Evolutionary conservation across 2,888 invertebrate species (phyloP).

Genomic region (Drosophila pseudotalamancana): DNA sequence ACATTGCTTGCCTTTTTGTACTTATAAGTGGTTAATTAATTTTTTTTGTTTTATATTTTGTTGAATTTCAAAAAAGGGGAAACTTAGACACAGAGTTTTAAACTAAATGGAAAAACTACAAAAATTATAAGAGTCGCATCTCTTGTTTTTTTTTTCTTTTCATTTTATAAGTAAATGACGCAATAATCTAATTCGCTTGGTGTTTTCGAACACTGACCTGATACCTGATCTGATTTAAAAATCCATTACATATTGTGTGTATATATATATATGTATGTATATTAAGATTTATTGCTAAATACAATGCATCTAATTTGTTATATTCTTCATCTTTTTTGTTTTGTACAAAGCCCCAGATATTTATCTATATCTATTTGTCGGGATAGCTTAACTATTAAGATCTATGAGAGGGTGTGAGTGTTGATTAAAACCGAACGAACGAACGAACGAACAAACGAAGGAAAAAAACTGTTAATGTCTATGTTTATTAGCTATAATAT

Average conservation of each 20-base stretch:
- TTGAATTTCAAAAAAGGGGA: not conserved
- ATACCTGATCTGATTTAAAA: slow-evolving; percentile 51
- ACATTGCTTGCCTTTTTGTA: slow-evolving; percentile 70
- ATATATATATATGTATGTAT: slow-evolving; percentile 26
- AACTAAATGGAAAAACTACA: not conserved
- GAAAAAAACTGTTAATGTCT: slow-evolving; percentile 31
- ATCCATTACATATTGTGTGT: slow-evolving; percentile 37
- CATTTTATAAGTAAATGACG: slow-evolving; percentile 8
- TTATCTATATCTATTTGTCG: slow-evolving; percentile 3
- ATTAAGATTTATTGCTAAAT: slow-evolving; percentile 33
- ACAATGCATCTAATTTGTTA: slow-evolving; percentile 43
- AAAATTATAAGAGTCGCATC: not conserved
- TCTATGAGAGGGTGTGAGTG: slow-evolving; percentile 44
- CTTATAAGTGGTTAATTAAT: slow-evolving; percentile 32
- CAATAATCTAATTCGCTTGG: slow-evolving; percentile 27
- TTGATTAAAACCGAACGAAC: not conserved
- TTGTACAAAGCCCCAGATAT: slow-evolving; percentile 39
- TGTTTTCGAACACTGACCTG: slow-evolving; percentile 30
- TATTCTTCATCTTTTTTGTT: slow-evolving; percentile 4
- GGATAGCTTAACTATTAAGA: slow-evolving; percentile 23
- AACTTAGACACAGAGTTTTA: slow-evolving; percentile 35
- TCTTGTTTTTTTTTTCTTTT: not conserved
- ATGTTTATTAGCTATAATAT: slow-evolving; percentile 46
- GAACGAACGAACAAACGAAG: not conserved
- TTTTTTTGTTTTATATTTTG: not conserved